Evolutionary conservation across 2,797 vertebrate species (phyloP), one percentile per base, ranked within the genome.

Genomic region (Lagodon rhomboides): DNA sequence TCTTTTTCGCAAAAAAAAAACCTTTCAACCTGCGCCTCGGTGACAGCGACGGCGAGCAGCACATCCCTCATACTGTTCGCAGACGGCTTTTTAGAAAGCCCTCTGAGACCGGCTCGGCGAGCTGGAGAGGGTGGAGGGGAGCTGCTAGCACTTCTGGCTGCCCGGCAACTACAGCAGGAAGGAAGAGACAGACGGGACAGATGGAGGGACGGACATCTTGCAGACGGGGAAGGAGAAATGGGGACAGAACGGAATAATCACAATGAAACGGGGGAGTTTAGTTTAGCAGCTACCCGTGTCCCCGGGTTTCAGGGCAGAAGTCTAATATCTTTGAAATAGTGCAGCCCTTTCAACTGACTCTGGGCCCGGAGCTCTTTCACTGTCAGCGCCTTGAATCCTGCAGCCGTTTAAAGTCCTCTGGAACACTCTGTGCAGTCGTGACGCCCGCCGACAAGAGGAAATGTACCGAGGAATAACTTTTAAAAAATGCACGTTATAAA

Each of bases 81-180:
- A 84, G 85, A 62, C 82, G 82, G 90, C 91, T 91, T 87, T 87
- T 93, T 85, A 90, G 84, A 87, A 84, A 55, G n/a, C 82, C 91
- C 89, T 91, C 23, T 53, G 90, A 90, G 91, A 85, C 62, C 4
- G 18, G 65, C 64, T 86, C 11, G 64, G 77, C 78, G 54, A 53
- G 72, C 77, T 34, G 1, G 30, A 34, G 30, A 34, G 30, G 30
- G 30, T 34, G 73, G 67, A 56, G 30, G 23, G 18, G 4, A n/a
- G n/a, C n/a, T n/a, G 23, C 43, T 15, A 20, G 51, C 41, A 76
- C 65, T 77, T 46, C 79, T 75, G 72, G 71, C 67, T 87, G 73
- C 68, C 76, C 79, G n/a, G 68, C 70, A 78, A 80, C 74, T 46
- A 54, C 44, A 73, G 44, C 46, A 5, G 51, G 27, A 20, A 20